Evolutionary conservation across 1,140 invertebrate species (phyloP).

Genomic region (Ceratosolen fusciceps): DNA sequence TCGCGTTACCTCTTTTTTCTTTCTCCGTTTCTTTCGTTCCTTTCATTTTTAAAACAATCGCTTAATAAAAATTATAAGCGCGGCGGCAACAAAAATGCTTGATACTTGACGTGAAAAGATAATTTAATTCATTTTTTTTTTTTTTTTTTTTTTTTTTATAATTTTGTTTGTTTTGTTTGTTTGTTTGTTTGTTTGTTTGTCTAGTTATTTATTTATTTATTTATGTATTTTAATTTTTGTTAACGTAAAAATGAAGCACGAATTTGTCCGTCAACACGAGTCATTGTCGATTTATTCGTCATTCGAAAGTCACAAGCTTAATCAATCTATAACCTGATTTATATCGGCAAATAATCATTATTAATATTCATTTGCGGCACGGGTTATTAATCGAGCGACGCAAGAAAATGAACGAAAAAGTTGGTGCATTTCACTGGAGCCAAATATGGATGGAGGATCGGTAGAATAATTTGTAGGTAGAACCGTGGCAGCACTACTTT

Average conservation of each 20-base stretch:
- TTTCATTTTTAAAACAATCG: no score
- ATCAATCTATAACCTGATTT: neutral
- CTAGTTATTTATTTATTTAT: no score
- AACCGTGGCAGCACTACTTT: neutral
- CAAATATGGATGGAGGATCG: neutral
- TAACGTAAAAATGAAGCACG: neutral
- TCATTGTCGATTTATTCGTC: neutral
- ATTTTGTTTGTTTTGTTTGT: no score
- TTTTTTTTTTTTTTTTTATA: no score
- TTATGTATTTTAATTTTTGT: no score
- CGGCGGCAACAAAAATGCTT: no score
- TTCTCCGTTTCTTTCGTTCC: no score
- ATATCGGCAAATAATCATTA: neutral
- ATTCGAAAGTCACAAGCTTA: neutral
- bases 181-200: no score
- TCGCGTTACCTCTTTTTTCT: no score
- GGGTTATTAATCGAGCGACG: neutral
- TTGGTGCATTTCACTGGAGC: neutral
- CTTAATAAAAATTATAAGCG: no score
- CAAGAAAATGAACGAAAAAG: neutral
- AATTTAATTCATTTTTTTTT: no score
- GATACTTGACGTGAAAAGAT: no score
- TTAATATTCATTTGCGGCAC: neutral
- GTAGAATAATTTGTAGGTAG: slow-evolving; percentile 17
- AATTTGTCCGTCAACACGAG: neutral